phyloP scores from a whole-genome alignment of 2,888 invertebrate genomes.

The Lepidocyrtoides sp. region DNA sequence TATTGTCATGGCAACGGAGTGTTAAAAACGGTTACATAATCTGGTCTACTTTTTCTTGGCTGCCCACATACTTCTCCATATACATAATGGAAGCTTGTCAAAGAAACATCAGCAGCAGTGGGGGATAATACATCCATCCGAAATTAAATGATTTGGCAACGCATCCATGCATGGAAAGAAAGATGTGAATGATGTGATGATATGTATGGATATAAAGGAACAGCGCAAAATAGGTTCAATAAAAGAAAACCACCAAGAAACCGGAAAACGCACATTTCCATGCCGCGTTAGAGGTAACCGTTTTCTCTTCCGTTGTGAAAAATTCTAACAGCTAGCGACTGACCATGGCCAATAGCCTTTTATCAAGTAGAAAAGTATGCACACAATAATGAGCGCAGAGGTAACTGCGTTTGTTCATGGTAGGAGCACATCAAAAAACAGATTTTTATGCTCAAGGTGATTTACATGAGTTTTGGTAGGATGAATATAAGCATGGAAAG shows the following conservation, averaged over 20 bases:
- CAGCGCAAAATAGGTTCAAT: constrained; percentile 43
- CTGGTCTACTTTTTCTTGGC: too few species aligned
- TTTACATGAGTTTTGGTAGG: not conserved
- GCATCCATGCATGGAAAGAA: constrained; percentile 66
- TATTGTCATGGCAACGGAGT: too few species aligned
- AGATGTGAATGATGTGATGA: too few species aligned
- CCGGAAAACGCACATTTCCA: constrained; percentile 42
- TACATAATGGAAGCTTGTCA: too few species aligned
- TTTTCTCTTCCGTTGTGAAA: not conserved
- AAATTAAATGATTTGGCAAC: constrained; percentile 69
- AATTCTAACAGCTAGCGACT: not conserved
- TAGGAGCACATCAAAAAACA: not conserved
- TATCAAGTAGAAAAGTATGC: not conserved
- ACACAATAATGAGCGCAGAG: too few species aligned
- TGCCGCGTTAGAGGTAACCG: constrained; percentile 5
- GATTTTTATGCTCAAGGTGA: not conserved
- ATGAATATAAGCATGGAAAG: too few species aligned
- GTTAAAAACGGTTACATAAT: too few species aligned
- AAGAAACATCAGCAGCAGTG: constrained; percentile 6
- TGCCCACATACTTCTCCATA: too few species aligned
- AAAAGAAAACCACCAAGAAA: constrained; percentile 23
- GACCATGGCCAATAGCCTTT: not conserved
- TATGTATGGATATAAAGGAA: constrained; percentile 53
- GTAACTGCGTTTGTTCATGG: not conserved
- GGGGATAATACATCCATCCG: constrained; percentile 37